These are phyloP conservation scores for Thalpophila matura DNA, from an alignment of 2,888 invertebrate species.

Conservation along the genomic window DNA sequence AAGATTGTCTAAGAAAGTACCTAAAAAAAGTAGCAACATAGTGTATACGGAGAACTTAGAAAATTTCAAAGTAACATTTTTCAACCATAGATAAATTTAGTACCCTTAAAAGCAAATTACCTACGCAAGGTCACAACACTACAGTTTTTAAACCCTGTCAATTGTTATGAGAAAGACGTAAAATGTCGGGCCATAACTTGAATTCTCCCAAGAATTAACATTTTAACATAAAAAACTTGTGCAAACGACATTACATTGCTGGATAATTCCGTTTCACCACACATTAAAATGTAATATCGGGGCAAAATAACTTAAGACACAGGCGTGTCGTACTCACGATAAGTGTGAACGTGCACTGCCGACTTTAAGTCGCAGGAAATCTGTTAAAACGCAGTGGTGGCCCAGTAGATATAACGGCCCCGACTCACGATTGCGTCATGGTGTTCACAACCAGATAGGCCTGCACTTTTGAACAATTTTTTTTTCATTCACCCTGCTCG, in stretches of 20 bases:
- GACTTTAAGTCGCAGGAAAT: conserved; percentile 34
- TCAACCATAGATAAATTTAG: conserved; percentile 19
- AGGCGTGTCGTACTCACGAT: conserved; percentile 14
- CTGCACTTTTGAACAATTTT: too few relatives aligned
- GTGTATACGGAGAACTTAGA: neutral
- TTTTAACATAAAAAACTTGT: conserved; percentile 54
- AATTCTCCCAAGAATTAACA: conserved; percentile 45
- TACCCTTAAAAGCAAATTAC: conserved; percentile 32
- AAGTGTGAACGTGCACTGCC: conserved; percentile 4
- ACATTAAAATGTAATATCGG: conserved; percentile 58
- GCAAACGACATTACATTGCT: conserved; percentile 37
- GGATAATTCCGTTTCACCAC: conserved; percentile 51
- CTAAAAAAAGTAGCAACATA: too few relatives aligned
- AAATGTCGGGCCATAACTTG: conserved; percentile 30
- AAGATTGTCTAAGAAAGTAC: too few relatives aligned
- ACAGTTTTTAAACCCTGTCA: conserved; percentile 36
- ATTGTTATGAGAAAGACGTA: conserved; percentile 45
- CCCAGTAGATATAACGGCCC: too few relatives aligned
- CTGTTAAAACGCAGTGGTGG: neutral
- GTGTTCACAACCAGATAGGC: too few relatives aligned
- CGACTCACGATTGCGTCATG: too few relatives aligned
- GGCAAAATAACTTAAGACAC: conserved; percentile 44
- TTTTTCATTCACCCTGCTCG: too few relatives aligned
- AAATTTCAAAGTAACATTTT: conserved; percentile 10
- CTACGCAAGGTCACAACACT: conserved; percentile 8